phyloP scores from a whole-genome alignment of 2,888 invertebrate genomes.

The Oegoconia quadripuncta region DNA sequence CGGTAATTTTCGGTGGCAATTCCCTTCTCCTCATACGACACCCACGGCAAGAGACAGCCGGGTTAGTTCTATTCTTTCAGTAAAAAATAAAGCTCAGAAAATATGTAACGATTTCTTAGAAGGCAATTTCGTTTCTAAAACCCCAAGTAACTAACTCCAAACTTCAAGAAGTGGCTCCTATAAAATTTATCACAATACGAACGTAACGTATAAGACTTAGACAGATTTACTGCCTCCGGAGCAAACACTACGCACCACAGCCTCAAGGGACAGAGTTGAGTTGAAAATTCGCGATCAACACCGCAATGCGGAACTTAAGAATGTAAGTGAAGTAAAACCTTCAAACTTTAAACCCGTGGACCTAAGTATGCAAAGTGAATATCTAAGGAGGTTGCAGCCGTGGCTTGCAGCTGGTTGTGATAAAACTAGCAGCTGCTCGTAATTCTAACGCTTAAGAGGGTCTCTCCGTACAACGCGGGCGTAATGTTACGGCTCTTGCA shows the following conservation, averaged over 20 bases:
- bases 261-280: background rate
- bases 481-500: no score
- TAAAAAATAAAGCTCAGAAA: no score
- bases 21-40: no score
- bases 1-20: no score
- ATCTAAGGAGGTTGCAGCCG: slow-evolving; percentile 42
- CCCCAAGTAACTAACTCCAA: no score
- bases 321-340: slow-evolving; percentile 41
- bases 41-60: no score
- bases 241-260: background rate
- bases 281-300: slow-evolving; percentile 6
- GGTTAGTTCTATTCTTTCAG: no score
- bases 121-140: no score
- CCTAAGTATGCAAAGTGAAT: slow-evolving; percentile 62
- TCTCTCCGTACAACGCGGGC: slow-evolving; percentile 1
- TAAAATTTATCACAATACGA: background rate
- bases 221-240: background rate
- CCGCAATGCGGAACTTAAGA: slow-evolving; percentile 18
- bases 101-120: no score
- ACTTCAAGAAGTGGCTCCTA: background rate
- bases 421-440: slow-evolving; percentile 56
- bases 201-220: background rate
- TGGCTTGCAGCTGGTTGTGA: slow-evolving; percentile 52
- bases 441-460: slow-evolving; percentile 52
- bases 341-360: slow-evolving; percentile 44